These are phyloP conservation scores for Nebria brevicollis DNA, from an alignment of 2,888 invertebrate genomes.

Conservation along the genomic window DNA sequence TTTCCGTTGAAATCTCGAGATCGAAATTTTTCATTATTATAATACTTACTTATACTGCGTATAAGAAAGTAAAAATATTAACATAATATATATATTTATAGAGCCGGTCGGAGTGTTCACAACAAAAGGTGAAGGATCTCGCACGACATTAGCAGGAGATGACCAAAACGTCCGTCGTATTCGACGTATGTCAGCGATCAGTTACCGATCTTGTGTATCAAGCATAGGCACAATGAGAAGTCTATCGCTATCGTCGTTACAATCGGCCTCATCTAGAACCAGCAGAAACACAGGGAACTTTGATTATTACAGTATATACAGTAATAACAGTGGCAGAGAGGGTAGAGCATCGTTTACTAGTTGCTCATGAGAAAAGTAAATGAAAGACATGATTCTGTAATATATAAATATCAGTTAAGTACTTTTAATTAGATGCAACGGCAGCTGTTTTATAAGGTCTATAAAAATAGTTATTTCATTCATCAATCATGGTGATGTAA, in stretches of 20 bases:
- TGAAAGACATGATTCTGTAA: neutral
- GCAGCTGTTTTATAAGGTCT: no score
- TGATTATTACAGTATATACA: slow-evolving; percentile 39
- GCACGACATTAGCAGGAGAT: neutral
- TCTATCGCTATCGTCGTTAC: slow-evolving; percentile 29
- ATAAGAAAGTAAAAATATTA: no score
- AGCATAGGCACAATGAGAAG: slow-evolving; percentile 29
- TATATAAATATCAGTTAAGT: neutral
- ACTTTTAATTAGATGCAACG: no score
- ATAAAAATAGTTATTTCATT: no score
- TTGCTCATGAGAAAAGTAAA: neutral
- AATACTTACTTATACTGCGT: no score
- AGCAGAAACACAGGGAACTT: slow-evolving; percentile 33
- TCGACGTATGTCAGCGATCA: slow-evolving; percentile 24
- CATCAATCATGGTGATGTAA: no score
- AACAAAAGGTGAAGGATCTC: slow-evolving; percentile 2
- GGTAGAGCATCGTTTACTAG: slow-evolving; percentile 29
- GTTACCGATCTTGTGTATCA: slow-evolving; percentile 26
- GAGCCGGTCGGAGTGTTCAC: slow-evolving; percentile 29
- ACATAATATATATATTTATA: neutral
- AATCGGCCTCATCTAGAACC: slow-evolving; percentile 26
- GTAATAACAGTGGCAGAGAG: slow-evolving; percentile 28
- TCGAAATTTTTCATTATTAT: no score
- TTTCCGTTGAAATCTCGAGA: no score
- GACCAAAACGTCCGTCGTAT: slow-evolving; percentile 3